Conservation (phyloP, 2,113 vertebrate species). For the Laticauda colubrina region DNA sequence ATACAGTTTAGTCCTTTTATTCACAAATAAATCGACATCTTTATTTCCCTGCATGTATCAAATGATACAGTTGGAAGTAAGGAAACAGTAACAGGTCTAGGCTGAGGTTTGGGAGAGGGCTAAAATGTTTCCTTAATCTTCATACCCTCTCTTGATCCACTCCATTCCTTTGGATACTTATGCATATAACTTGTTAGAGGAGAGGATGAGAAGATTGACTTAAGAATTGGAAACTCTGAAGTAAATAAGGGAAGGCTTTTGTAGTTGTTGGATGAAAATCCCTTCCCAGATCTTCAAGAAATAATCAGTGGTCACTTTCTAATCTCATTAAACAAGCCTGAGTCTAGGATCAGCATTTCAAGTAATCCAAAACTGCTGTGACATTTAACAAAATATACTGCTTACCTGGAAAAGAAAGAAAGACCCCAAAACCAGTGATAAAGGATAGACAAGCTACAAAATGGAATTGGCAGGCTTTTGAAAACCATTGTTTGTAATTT, state of each 20-base stretch:
- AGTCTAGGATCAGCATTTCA: background rate
- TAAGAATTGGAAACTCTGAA: background rate
- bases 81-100: background rate
- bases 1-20: background rate
- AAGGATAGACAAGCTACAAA: conserved; percentile 43
- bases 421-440: background rate
- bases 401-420: background rate
- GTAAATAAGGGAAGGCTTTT: background rate
- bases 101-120: background rate
- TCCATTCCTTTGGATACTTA: background rate
- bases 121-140: background rate
- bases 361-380: background rate
- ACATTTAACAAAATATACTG: background rate
- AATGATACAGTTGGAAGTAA: background rate
- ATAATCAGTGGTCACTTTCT: background rate
- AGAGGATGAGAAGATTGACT: background rate
- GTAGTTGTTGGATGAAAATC: background rate
- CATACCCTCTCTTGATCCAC: too few species aligned
- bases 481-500: conserved; percentile 47
- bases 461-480: conserved; percentile 46
- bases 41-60: background rate
- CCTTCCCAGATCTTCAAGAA: background rate
- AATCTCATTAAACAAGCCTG: background rate
- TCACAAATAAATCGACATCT: background rate
- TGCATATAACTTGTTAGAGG: background rate